Conservation (phyloP, 1,140 invertebrate species). For the Bombyx mandarina region DNA sequence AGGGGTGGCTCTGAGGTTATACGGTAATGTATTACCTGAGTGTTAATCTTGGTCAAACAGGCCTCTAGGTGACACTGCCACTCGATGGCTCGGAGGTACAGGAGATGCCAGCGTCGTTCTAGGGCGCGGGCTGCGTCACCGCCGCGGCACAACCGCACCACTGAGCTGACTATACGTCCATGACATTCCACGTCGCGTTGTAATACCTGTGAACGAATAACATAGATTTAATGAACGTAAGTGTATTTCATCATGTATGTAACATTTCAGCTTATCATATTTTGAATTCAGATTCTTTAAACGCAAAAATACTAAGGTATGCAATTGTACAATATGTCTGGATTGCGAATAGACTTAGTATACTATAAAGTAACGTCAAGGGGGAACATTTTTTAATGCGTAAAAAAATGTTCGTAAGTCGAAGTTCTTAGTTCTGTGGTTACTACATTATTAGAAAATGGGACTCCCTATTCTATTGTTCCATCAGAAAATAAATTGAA, state of each 20-base stretch:
- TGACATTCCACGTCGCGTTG: constrained; percentile 88
- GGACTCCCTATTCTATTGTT: no score
- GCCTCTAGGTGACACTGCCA: constrained; percentile 81
- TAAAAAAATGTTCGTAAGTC: no score
- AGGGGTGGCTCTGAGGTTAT: no score
- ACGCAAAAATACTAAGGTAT: constrained; percentile 1
- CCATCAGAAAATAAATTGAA: no score
- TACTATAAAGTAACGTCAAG: no score
- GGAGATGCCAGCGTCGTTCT: constrained; percentile 88
- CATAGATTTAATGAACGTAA: no score
- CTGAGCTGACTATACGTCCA: constrained; percentile 84
- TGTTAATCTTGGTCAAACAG: constrained; percentile 58
- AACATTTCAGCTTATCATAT: neutral
- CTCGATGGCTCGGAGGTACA: constrained; percentile 89
- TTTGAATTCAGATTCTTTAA: neutral
- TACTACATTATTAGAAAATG: no score
- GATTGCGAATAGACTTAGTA: no score
- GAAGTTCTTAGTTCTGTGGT: no score
- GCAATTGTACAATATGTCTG: neutral
- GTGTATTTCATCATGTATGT: no score
- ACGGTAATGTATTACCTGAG: constrained; percentile 36
- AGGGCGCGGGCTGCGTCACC: constrained; percentile 73
- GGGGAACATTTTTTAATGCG: no score
- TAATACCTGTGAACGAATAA: constrained; percentile 76
- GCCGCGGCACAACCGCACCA: constrained; percentile 77